phyloP scores from a whole-genome alignment of 1,140 invertebrate genomes.

The Drosophila subpulchrella region DNA sequence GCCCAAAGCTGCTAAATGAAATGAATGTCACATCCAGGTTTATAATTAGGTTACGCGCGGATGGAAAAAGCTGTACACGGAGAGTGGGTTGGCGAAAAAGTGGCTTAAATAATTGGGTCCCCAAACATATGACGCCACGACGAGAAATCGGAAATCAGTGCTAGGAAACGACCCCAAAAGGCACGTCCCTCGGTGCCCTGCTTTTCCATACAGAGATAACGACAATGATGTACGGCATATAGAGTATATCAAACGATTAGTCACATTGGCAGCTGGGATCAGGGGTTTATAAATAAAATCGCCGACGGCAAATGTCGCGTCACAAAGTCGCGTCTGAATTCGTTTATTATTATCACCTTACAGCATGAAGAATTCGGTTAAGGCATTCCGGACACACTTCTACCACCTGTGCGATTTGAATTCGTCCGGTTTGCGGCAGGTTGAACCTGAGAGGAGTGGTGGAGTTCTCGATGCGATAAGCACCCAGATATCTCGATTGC shows the following conservation, averaged over 20 bases:
- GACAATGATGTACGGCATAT: conserved; percentile 24
- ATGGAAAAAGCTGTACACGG: conserved; percentile 46
- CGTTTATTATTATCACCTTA: conserved; percentile 17
- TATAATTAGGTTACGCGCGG: conserved; percentile 77
- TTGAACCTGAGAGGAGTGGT: not conserved
- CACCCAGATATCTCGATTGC: conserved; percentile 2
- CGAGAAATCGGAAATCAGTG: conserved; percentile 3
- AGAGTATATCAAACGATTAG: conserved; percentile 31
- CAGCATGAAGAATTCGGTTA: conserved; percentile 2
- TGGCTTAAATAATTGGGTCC: conserved; percentile 14
- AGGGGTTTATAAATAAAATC: conserved; percentile 1
- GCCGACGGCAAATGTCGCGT: conserved; percentile 3
- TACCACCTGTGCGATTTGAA: conserved; percentile 10
- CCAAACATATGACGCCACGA: conserved; percentile 34
- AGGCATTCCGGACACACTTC: conserved; percentile 9
- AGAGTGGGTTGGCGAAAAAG: conserved; percentile 4
- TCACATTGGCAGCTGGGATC: conserved; percentile 31
- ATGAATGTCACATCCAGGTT: conserved; percentile 63
- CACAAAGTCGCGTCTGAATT: conserved; percentile 3
- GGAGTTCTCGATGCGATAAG: conserved; percentile 13
- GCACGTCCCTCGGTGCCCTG: conserved; percentile 52
- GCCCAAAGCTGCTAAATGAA: conserved; percentile 35
- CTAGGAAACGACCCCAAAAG: conserved; percentile 24
- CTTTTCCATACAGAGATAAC: conserved; percentile 7
- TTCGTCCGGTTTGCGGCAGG: conserved; percentile 15